Conservation (phyloP, 2,113 vertebrate genomes). For the Rattus rattus region DNA sequence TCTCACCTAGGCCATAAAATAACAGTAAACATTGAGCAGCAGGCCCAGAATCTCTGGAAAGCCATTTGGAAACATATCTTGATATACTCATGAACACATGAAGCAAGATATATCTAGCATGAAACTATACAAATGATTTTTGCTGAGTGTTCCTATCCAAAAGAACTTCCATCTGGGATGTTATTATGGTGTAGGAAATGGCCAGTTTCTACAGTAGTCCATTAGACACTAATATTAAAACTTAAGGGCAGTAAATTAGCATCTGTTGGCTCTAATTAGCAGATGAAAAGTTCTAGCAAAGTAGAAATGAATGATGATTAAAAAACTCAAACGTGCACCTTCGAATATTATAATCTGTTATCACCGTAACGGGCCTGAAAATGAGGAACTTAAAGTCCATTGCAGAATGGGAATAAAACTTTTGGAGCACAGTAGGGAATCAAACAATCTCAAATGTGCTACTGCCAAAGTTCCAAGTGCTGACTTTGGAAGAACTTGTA, state of each 20-base stretch:
- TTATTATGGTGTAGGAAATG: slow-evolving; percentile 54
- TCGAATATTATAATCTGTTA: not conserved
- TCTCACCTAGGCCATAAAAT: not conserved
- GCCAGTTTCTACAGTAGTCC: slow-evolving; percentile 25
- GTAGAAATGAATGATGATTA: slow-evolving; percentile 43
- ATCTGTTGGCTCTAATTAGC: slow-evolving; percentile 35
- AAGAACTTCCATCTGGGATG: not conserved
- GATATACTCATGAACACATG: not conserved
- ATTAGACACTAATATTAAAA: slow-evolving; percentile 57
- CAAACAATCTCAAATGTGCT: not conserved
- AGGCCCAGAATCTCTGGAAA: not conserved
- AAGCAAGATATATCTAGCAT: slow-evolving; percentile 5
- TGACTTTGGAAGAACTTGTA: slow-evolving; percentile 32
- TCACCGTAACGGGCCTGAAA: not conserved
- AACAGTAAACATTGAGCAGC: not conserved
- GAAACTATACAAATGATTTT: slow-evolving; percentile 15
- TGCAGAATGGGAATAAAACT: slow-evolving; percentile 5
- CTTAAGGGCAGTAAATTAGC: slow-evolving; percentile 38
- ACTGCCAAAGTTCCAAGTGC: slow-evolving; percentile 48
- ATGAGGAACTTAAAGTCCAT: slow-evolving; percentile 27
- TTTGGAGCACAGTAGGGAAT: not conserved
- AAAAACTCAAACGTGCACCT: slow-evolving; percentile 17
- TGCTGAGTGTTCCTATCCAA: not conserved
- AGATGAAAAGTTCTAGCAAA: slow-evolving; percentile 46
- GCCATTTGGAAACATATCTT: not conserved